Conservation (phyloP, 2,888 invertebrate species). For the Polydrusus pterygomalis region DNA sequence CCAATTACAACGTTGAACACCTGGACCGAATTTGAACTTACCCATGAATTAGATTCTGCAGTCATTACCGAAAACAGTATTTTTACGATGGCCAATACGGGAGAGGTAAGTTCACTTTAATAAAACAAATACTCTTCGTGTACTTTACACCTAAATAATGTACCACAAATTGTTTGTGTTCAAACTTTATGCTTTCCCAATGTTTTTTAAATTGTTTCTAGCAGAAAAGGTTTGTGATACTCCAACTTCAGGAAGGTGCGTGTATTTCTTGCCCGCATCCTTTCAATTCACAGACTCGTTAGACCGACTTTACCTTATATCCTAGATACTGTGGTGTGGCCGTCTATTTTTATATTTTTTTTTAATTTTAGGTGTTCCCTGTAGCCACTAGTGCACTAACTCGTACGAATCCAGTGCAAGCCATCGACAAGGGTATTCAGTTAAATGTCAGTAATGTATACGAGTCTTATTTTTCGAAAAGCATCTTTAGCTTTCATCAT, state of each 20-base stretch:
- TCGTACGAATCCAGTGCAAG: slow-evolving; percentile 52
- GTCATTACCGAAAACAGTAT: slow-evolving; percentile 79
- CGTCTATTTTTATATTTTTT: neutral
- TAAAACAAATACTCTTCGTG: too few relatives aligned
- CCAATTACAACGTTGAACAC: slow-evolving; percentile 83
- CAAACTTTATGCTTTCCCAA: too few relatives aligned
- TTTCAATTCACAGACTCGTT: too few relatives aligned
- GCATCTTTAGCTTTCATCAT: slow-evolving; percentile 63
- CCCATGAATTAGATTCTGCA: slow-evolving; percentile 85
- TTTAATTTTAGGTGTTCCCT: slow-evolving; percentile 50
- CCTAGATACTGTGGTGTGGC: neutral
- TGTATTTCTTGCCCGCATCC: too few relatives aligned
- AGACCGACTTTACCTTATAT: too few relatives aligned
- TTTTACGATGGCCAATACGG: slow-evolving; percentile 83
- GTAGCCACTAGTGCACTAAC: slow-evolving; percentile 68
- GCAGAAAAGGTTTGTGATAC: too few relatives aligned
- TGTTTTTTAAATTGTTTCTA: too few relatives aligned
- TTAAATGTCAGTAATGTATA: slow-evolving; percentile 38
- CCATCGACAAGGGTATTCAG: slow-evolving; percentile 59
- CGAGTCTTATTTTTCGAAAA: slow-evolving; percentile 57
- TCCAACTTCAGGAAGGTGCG: too few relatives aligned
- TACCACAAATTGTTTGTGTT: too few relatives aligned
- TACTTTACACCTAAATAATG: too few relatives aligned
- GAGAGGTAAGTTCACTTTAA: slow-evolving; percentile 77
- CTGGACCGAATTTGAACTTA: slow-evolving; percentile 86